Base-by-base conservation (phyloP, 2,888 invertebrate genomes). In the Cartodere bifasciata region DNA sequence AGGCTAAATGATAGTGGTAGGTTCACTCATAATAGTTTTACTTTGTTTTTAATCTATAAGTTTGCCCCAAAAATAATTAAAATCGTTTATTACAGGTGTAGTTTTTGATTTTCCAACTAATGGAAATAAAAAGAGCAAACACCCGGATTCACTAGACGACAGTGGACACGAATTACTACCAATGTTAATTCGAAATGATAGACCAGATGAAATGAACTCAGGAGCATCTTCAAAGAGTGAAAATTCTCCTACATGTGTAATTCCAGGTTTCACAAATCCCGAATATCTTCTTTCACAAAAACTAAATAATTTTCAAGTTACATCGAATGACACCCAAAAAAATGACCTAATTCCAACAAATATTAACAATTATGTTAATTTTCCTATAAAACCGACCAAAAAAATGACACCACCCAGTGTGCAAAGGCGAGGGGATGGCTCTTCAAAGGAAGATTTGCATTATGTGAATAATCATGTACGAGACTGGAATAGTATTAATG, bases 361-460 rank as follows among this genome's bases (percentile, higher is more conserved):
- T n/a, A n/a, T n/a, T n/a, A n/a, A n/a, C n/a, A n/a, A 67, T 55
- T 68, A 68, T 40, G 60, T 67, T 2, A 66, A 67, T 42, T 64
- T 68, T 63, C 66, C 65, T 1, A n/a, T n/a, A n/a, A n/a, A n/a
- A n/a, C n/a, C n/a, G n/a, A n/a, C n/a, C n/a, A n/a, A n/a, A n/a
- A n/a, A n/a, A n/a, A n/a, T n/a, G n/a, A n/a, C n/a, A n/a, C n/a
- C n/a, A n/a, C n/a, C n/a, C n/a, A n/a, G n/a, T n/a, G n/a, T n/a
- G n/a, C n/a, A n/a, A n/a, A n/a, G n/a, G n/a, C n/a, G n/a, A n/a
- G n/a, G n/a, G n/a, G n/a, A n/a, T n/a, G n/a, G n/a, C n/a, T n/a
- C n/a, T n/a, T n/a, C n/a, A n/a, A 37, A 34, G 16, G 39, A 39
- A 14, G 31, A 43, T 24, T 37, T 33, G 16, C 46, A 50, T 40